Conservation (phyloP, 2,113 vertebrate genomes). For the Hystrix brachyura region DNA sequence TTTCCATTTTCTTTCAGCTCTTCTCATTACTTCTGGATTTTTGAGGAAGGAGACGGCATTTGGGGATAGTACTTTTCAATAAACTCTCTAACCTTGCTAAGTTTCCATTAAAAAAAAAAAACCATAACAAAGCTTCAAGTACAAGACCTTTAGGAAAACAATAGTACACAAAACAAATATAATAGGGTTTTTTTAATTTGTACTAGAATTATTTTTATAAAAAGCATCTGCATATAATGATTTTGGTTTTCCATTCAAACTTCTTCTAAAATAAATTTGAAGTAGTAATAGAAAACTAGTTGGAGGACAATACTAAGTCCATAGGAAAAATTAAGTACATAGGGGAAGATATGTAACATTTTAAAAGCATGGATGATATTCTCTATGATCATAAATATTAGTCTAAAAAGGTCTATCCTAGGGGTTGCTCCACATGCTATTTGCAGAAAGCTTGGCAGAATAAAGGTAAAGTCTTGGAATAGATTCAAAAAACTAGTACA, state of each 20-base stretch:
- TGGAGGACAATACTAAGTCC: neutral
- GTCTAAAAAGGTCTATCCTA: neutral
- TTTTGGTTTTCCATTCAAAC: neutral
- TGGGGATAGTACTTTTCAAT: neutral
- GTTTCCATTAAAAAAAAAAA: neutral
- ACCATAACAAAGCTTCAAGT: neutral
- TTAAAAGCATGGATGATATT: neutral
- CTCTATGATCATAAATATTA: neutral
- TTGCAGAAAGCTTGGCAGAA: neutral
- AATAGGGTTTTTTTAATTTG: neutral
- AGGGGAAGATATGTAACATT: neutral
- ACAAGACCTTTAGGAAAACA: neutral
- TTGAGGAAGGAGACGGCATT: neutral
- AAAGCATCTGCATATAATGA: neutral
- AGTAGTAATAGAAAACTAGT: neutral
- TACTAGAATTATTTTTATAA: neutral
- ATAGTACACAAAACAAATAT: neutral
- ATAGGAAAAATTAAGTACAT: neutral
- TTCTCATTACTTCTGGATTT: neutral
- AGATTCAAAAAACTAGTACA: neutral
- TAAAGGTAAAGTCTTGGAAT: neutral
- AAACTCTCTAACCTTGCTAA: neutral
- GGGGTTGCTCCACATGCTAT: neutral
- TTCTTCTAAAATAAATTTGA: conserved; percentile 14
- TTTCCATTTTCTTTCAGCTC: neutral